Conservation (phyloP, 1,140 invertebrate genomes). For the Wasmannia auropunctata region DNA sequence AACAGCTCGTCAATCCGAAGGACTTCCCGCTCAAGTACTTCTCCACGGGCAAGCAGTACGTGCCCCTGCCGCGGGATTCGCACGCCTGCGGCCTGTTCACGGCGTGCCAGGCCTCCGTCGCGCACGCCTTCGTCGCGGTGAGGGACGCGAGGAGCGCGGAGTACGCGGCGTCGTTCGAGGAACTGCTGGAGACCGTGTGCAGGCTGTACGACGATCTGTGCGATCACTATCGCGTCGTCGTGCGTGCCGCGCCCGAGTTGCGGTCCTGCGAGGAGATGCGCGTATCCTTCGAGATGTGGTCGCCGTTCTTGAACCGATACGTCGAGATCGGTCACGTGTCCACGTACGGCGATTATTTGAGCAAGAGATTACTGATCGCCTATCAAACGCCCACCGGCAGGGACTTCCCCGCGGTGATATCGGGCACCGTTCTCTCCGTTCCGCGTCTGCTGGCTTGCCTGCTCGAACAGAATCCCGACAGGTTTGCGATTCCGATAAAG, state of each 20-base stretch:
- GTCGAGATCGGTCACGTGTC: conserved; percentile 89
- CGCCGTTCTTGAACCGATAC: conserved; percentile 86
- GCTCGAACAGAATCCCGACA: conserved; percentile 86
- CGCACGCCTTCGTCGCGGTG: conserved; percentile 86
- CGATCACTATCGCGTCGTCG: conserved; percentile 87
- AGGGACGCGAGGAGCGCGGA: conserved; percentile 80
- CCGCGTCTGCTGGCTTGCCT: conserved; percentile 88
- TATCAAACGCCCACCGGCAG: conserved; percentile 85
- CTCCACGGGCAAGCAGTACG: conserved; percentile 88
- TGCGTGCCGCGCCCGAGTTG: conserved; percentile 86
- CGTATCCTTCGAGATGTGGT: conserved; percentile 89
- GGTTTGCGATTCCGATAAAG: conserved; percentile 73
- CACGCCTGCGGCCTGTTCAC: conserved; percentile 86
- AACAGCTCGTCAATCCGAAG: conserved; percentile 85
- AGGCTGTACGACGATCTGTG: conserved; percentile 86
- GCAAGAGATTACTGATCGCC: conserved; percentile 88
- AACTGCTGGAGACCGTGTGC: conserved; percentile 83
- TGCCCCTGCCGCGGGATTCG: conserved; percentile 81
- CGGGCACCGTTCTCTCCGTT: conserved; percentile 88
- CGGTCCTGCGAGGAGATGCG: conserved; percentile 87
- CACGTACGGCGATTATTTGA: conserved; percentile 88
- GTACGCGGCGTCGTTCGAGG: conserved; percentile 84
- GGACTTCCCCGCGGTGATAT: conserved; percentile 87
- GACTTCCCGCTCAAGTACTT: conserved; percentile 88
- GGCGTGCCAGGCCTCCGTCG: conserved; percentile 87